Evolutionary conservation across 2,888 invertebrate species (phyloP).

Genomic region (Folsomia manolachei): DNA sequence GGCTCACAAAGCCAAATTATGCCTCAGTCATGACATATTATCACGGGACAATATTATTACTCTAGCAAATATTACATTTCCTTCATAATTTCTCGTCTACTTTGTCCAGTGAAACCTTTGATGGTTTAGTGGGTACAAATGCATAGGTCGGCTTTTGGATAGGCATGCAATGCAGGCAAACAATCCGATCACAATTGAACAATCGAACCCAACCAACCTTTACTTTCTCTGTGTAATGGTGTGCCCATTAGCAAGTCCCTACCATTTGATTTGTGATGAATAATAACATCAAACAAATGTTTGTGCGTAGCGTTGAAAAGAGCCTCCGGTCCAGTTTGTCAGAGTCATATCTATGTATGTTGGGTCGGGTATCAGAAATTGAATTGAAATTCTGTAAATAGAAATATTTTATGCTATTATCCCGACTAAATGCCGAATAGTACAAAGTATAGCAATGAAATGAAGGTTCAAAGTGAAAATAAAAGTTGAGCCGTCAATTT

Average conservation of each 20-base stretch:
- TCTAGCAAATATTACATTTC: not conserved
- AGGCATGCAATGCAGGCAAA: too few relatives aligned
- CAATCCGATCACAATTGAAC: not conserved
- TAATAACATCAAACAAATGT: too few relatives aligned
- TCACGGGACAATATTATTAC: not conserved
- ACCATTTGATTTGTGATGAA: too few relatives aligned
- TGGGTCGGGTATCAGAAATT: not conserved
- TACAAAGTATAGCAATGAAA: too few relatives aligned
- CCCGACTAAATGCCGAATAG: constrained; percentile 1
- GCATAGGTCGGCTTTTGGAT: too few relatives aligned
- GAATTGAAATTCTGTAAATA: not conserved
- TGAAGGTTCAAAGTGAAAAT: not conserved
- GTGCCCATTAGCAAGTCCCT: not conserved
- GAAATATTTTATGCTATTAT: constrained; percentile 18
- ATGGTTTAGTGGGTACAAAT: too few relatives aligned
- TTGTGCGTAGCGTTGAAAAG: not conserved
- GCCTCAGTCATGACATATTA: not conserved
- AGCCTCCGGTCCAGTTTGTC: not conserved
- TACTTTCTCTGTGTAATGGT: not conserved
- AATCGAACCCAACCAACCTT: not conserved
- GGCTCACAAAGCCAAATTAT: constrained; percentile 8
- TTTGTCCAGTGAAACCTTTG: not conserved
- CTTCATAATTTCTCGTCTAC: not conserved
- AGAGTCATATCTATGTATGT: not conserved
- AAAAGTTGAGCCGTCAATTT: not conserved